Evolutionary conservation across 2,797 vertebrate genomes (phyloP), one percentile per base, ranked within the genome.

Genomic region (Eidolon dupreanum): DNA sequence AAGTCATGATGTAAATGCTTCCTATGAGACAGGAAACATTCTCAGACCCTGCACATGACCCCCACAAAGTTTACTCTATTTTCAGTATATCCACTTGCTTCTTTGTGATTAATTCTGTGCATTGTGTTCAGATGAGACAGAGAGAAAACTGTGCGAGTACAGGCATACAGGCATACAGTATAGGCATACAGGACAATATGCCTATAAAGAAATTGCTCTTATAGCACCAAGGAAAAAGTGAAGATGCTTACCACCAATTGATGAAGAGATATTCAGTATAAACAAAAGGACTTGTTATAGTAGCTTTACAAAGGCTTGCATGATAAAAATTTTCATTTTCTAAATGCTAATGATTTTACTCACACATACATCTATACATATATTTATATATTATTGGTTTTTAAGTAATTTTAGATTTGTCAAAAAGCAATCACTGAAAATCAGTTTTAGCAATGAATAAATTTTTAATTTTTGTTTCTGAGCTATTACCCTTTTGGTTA

Each of bases 1-100:
- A 95, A 89, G 96, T 93, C 66, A 33, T 4, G 55, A 95, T 74
- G 95, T 17, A 33, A 71, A 51, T 6, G 20, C 41, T 98, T 98
- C 98, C 98, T 97, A 2, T 0, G 63, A 93, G 97, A 86, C 68
- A 26, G 98, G 97, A 98, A 98, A 91, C 0, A 4, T 38, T 55
- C 43, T 55, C 68, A 65, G 88, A 63, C 43, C 59, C 36, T 88
- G 63, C 43, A 3, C n/a, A 22, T 6, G 82, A 66, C 92, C 88
- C 36, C 55, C 0, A 9, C 78, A 75, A 74, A 9, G 63, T 59
- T 49, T 53, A 28, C 36, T 74, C 81, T 92, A 84, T 90, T 90
- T 94, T n/a, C 24, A 75, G 41, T 19, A 22, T n/a, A 51, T 90
- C 70, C 85, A 59, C 66, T 93, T 83, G 82, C 12, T 79, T 75